Base-by-base conservation (phyloP, 64 coral and sea anemone genomes). In the Pachyseris speciosa region DNA sequence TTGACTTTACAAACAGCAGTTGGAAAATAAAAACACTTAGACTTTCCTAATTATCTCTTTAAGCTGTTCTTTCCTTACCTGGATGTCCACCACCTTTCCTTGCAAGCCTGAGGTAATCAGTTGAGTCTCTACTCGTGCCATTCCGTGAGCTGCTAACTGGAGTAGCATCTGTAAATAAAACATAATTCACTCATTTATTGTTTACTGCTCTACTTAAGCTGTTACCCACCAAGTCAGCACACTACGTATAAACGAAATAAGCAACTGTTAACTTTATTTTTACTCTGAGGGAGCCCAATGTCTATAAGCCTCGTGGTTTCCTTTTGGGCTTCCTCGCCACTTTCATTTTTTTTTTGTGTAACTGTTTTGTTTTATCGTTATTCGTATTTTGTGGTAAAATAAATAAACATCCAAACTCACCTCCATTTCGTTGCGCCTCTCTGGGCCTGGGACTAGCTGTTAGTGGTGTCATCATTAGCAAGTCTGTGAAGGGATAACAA, bases 31-130 rank as follows among this genome's bases (percentile, higher is more conserved):
- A n/a, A n/a, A n/a, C n/a, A n/a, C n/a, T n/a, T n/a, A n/a, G n/a
- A n/a, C n/a, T n/a, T n/a, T n/a, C n/a, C n/a, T n/a, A n/a, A n/a
- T n/a, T n/a, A n/a, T n/a, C n/a, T n/a, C n/a, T 61, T 9, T 7
- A 61, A 6, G 10, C 36, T 0, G 11, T 34, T 19, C 43, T 53
- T 33, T n/a, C 5, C 77, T 40, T 6, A 81, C 77, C 77, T 81
- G 77, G 33, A 41, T 60, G 29, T 24, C 77, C 53, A 19, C 77
- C 53, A 28, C 77, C 53, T 81, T 81, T 81, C 34, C 77, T 61
- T 4, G 53, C 55, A 39, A 81, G 36, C n/a, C 53, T 60, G 17
- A 81, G 53, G 34, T 81, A 81, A 11, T 81, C 77, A 12, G 77
- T 81, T 25, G 77, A 19, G 12, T 81, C 55, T 39, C 22, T 39